Percentiles rank a stretch among this genome's conserved stretches.
Evolutionary conservation across 1,140 invertebrate species (phyloP).

Genomic region (Zaprionus kolodkinae): DNA sequence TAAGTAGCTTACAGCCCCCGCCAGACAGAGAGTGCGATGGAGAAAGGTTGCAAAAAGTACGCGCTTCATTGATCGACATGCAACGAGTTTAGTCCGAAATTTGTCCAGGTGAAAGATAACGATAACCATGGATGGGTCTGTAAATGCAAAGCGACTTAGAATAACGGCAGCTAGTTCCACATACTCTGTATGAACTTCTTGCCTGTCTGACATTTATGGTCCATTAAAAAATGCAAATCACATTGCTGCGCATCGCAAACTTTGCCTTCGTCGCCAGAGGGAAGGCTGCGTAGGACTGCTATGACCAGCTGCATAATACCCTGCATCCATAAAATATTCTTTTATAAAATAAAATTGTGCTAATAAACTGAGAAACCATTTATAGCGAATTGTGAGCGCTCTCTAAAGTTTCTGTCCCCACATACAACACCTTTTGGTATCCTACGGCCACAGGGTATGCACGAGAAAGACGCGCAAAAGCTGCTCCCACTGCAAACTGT

Average conservation of each 20-base stretch:
- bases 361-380: too few species aligned
- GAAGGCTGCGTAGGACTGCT: background rate
- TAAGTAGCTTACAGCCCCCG: conserved; percentile 68
- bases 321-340: background rate
- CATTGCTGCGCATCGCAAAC: conserved; percentile 36
- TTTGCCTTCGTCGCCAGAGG: conserved; percentile 35
- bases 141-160: background rate
- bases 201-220: conserved; percentile 53
- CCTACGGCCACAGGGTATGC: background rate
- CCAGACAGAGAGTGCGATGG: too few species aligned
- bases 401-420: too few species aligned
- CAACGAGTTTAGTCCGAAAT: conserved; percentile 62
- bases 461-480: background rate
- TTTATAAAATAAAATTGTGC: too few species aligned
- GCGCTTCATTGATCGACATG: conserved; percentile 68
- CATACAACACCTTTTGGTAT: background rate
- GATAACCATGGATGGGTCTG: conserved; percentile 39
- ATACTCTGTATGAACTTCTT: conserved; percentile 31
- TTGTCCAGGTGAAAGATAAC: conserved; percentile 60
- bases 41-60: conserved; percentile 36
- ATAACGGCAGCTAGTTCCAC: background rate
- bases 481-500: background rate
- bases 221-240: conserved; percentile 72
- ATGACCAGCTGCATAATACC: background rate
- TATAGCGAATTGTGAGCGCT: too few species aligned